Evolutionary conservation across 2,888 invertebrate species (phyloP), one percentile per base, ranked within the genome.

Genomic region (Aleiodes leptofemur): DNA sequence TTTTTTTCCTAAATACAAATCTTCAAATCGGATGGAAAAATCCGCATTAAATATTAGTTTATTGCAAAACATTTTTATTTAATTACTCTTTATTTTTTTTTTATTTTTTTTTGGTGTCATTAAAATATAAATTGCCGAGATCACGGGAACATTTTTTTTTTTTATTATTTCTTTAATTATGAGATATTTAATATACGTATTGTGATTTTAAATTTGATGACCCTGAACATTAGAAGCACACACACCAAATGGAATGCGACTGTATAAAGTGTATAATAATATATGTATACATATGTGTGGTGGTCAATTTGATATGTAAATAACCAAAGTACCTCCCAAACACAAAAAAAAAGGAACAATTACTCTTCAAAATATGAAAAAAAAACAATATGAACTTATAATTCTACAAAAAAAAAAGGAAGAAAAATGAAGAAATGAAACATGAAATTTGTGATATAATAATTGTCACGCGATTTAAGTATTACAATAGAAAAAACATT

Each of bases 251-350:
- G 86, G 86, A 86, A 86, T 86, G 86, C 85, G 83, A 85, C 82
- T 84, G 82, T 81, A 80, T 77, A 79, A 78, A 79, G 76, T 82
- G 64, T 64, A 64, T 64, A 64, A 50, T 50, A 29, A 68, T 51
- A 68, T 68, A 53, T 68, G 68, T 68, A 68, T 68, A 51, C 51
- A 68, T 68, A 78, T 82, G 81, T 76, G 77, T 77, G 81, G 81
- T 85, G 82, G 83, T 84, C 82, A 82, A 82, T 83, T 83, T 87
- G 87, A 87, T 87, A 86, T 87, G 87, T 86, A 64, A 64, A 64
- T 64, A 83, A 86, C 84, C 82, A 85, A 86, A 86, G 83, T 83
- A 86, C 82, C 81, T 85, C 79, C 81, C 82, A 84, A 83, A 83
- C 80, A 77, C 80, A 80, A 81, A 81, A 80, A 79, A 80, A 83